These are phyloP conservation scores for Leistus spinibarbis DNA, from an alignment of 2,888 invertebrate species.

Conservation along the genomic window DNA sequence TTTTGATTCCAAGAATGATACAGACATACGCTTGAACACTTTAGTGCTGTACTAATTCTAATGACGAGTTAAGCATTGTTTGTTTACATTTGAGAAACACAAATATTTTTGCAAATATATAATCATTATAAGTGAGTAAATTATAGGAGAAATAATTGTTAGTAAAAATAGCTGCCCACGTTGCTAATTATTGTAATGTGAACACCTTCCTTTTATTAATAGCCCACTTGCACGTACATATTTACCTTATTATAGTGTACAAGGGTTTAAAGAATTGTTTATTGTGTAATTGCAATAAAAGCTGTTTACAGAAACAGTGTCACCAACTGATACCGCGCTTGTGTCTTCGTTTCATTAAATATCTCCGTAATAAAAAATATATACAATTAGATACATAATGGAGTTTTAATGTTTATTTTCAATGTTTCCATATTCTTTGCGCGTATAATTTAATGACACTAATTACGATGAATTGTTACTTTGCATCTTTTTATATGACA, in stretches of 20 bases:
- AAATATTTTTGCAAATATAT: too few relatives aligned
- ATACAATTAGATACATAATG: constrained; percentile 31
- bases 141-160: neutral
- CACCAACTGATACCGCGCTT: constrained; percentile 3
- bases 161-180: neutral
- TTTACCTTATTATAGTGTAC: too few relatives aligned
- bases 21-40: too few relatives aligned
- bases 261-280: neutral
- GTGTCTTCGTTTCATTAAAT: constrained; percentile 33
- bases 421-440: constrained; percentile 30
- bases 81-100: too few relatives aligned
- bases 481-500: neutral
- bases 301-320: neutral
- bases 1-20: too few relatives aligned
- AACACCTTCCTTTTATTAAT: neutral
- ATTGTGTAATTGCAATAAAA: neutral
- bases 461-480: constrained; percentile 20
- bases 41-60: too few relatives aligned
- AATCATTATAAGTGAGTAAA: neutral
- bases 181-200: neutral
- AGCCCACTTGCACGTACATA: neutral
- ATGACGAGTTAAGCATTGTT: too few relatives aligned
- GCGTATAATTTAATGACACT: constrained; percentile 28
- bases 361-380: constrained; percentile 32
- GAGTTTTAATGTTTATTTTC: constrained; percentile 36